Conservation (phyloP, 2,113 vertebrate genomes). For the Rhinolophus sinicus region DNA sequence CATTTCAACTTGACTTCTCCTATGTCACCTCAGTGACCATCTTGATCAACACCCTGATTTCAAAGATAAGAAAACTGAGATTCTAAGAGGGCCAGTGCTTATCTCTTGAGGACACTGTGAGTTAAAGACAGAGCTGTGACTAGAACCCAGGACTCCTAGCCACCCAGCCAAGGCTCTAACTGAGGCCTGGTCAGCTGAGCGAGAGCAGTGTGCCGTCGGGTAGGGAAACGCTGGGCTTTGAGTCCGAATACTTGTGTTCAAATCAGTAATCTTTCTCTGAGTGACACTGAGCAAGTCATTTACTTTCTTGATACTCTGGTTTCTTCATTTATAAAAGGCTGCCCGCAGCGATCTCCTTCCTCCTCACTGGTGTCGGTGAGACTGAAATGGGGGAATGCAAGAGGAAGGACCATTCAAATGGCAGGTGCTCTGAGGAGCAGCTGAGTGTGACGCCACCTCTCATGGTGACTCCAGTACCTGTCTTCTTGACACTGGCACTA, state of each 20-base stretch:
- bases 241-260: neutral
- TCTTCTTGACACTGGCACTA: neutral
- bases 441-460: neutral
- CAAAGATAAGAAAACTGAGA: neutral
- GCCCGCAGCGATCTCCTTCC: neutral
- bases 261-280: neutral
- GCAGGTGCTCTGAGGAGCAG: neutral
- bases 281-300: neutral
- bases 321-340: neutral
- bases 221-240: neutral
- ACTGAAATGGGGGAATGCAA: rapidly evolving
- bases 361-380: neutral
- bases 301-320: neutral
- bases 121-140: neutral
- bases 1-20: neutral
- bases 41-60: neutral
- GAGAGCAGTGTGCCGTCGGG: rapidly evolving
- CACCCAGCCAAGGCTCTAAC: neutral
- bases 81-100: neutral
- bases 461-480: neutral
- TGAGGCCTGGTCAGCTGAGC: neutral
- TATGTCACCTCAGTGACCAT: neutral
- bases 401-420: neutral
- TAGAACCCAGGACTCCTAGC: neutral
- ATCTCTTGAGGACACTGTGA: neutral